Conservation (phyloP, 2,888 invertebrate genomes). For the Thymelicus sylvestris region DNA sequence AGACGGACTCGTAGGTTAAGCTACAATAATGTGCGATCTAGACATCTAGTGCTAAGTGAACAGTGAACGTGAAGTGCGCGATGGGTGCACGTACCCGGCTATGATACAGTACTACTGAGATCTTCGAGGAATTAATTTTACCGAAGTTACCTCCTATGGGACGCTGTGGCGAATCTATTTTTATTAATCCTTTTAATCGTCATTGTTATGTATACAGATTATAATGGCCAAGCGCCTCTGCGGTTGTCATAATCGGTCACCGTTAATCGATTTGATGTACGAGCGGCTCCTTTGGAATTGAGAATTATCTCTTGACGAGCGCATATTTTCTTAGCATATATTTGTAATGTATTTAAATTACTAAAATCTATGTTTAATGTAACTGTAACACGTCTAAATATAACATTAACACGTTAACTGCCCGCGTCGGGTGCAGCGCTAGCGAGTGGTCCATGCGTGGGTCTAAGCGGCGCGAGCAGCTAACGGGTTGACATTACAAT, state of each 20-base stretch:
- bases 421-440: not conserved
- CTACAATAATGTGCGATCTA: conserved; percentile 13
- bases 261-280: conserved; percentile 16
- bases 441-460: not conserved
- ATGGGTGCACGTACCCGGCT: conserved; percentile 48
- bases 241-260: not conserved
- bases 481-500: conserved; percentile 20
- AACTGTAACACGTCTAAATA: conserved; percentile 25
- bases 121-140: conserved; percentile 64
- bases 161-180: conserved; percentile 21
- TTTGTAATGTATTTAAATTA: conserved; percentile 47
- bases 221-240: conserved; percentile 7
- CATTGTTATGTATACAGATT: conserved; percentile 21
- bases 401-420: conserved; percentile 19
- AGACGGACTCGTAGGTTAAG: conserved; percentile 27
- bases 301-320: conserved; percentile 63
- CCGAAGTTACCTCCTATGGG: conserved; percentile 65
- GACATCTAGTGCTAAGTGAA: conserved; percentile 27
- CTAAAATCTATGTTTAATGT: conserved; percentile 55
- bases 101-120: conserved; percentile 55
- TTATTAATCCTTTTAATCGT: conserved; percentile 20
- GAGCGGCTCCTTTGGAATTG: conserved; percentile 66
- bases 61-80: not conserved
- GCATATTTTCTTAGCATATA: conserved; percentile 78
- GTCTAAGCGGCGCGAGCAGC: not conserved